A percentile compares a stretch with the other conserved stretches of the same genome.
These are phyloP conservation scores for Drosophila silvestris DNA, from an alignment of 2,888 invertebrate species.

Conservation along the genomic window DNA sequence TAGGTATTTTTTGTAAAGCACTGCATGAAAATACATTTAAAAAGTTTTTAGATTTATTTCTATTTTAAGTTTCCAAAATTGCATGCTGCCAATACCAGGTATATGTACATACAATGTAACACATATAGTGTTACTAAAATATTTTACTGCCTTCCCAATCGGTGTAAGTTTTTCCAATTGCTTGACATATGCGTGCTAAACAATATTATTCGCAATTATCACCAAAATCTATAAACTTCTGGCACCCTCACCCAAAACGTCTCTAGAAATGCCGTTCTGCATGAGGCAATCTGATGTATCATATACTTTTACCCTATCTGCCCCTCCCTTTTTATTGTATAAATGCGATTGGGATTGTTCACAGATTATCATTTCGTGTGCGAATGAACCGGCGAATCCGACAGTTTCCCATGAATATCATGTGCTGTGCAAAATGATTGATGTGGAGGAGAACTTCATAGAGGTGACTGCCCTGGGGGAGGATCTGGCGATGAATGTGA, in stretches of 20 bases:
- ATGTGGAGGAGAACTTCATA: slow-evolving; percentile 94
- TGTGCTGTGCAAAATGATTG: slow-evolving; percentile 94
- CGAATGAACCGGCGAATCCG: slow-evolving; percentile 93
- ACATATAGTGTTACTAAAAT: not conserved
- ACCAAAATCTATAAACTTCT: slow-evolving; percentile 24
- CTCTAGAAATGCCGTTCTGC: slow-evolving; percentile 62
- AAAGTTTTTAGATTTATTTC: not conserved
- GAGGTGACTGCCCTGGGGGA: slow-evolving; percentile 96
- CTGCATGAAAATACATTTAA: slow-evolving; percentile 44
- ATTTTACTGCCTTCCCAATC: slow-evolving; percentile 7
- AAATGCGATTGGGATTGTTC: slow-evolving; percentile 43
- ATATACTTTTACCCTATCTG: slow-evolving; percentile 40
- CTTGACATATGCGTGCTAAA: slow-evolving; percentile 82
- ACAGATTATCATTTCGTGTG: slow-evolving; percentile 95
- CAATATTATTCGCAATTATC: slow-evolving; percentile 62
- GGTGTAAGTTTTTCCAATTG: slow-evolving; percentile 81
- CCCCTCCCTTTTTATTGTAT: slow-evolving; percentile 10
- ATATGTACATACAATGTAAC: slow-evolving; percentile 23
- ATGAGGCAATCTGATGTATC: slow-evolving; percentile 61
- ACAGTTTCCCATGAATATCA: slow-evolving; percentile 95
- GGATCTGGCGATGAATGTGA: slow-evolving; percentile 96
- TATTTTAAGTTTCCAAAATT: slow-evolving; percentile 27
- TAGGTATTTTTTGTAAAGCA: slow-evolving; percentile 24
- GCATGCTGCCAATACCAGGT: slow-evolving; percentile 47
- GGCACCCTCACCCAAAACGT: slow-evolving; percentile 63